Evolutionary conservation across 2,888 invertebrate genomes (phyloP).

Genomic region (Synergus japonicus): DNA sequence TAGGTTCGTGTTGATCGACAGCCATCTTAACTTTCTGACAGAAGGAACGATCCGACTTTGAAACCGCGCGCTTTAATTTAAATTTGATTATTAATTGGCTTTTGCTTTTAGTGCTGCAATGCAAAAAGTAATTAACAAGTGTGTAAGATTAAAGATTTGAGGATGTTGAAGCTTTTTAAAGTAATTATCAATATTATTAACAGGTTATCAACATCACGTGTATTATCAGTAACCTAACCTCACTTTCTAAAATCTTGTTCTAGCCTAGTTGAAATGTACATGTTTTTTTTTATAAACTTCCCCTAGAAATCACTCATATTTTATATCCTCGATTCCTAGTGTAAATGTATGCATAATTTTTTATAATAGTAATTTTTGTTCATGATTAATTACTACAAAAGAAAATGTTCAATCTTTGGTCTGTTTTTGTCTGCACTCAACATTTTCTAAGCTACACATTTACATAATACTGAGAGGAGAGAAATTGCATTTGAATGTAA

Average conservation of each 20-base stretch:
- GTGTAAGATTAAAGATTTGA: not conserved
- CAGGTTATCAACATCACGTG: not conserved
- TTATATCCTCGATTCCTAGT: too few species aligned
- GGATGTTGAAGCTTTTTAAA: not conserved
- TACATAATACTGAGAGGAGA: too few species aligned
- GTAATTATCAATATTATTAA: not conserved
- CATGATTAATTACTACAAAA: not conserved
- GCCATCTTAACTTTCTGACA: slow-evolving; percentile 30
- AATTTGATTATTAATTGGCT: slow-evolving; percentile 5
- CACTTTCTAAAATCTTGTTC: not conserved
- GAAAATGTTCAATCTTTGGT: not conserved
- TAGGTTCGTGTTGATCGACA: not conserved
- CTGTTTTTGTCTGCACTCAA: not conserved
- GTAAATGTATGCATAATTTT: too few species aligned
- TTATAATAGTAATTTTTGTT: not conserved
- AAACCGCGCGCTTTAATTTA: slow-evolving; percentile 17
- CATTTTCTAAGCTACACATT: too few species aligned
- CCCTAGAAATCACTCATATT: too few species aligned
- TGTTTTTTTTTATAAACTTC: too few species aligned
- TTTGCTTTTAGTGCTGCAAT: not conserved
- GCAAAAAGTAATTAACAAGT: not conserved
- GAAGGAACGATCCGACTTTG: slow-evolving; percentile 16
- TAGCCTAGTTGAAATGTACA: not conserved
- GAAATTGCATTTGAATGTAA: not conserved
- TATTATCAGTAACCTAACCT: not conserved